phyloP scores from a whole-genome alignment of 2,888 invertebrate species.

The Cantharis rufa region DNA sequence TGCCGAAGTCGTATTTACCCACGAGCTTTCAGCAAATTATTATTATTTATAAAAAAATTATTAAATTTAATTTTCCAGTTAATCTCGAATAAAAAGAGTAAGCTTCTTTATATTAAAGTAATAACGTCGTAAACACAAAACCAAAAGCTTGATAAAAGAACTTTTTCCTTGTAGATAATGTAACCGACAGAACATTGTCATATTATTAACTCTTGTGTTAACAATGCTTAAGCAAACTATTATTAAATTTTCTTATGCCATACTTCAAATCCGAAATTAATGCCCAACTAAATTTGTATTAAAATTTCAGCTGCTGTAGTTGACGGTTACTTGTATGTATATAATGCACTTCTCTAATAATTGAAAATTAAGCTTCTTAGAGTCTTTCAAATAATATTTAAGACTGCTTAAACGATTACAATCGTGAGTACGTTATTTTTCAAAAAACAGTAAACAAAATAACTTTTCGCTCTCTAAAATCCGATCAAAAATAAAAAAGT shows the following conservation, averaged over 20 bases:
- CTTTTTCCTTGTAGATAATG: not conserved
- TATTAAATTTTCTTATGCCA: constrained; percentile 8
- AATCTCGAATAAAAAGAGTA: not conserved
- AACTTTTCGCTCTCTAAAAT: not conserved
- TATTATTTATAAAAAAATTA: not conserved
- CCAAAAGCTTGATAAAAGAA: not conserved
- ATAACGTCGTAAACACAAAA: not conserved
- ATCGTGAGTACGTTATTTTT: not conserved
- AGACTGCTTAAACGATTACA: not conserved
- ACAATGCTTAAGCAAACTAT: constrained; percentile 8
- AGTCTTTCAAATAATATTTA: not conserved
- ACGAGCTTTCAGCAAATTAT: not conserved
- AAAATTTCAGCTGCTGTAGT: not conserved
- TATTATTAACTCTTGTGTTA: constrained; percentile 9
- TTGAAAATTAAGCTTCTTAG: not conserved
- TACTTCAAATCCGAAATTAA: not conserved
- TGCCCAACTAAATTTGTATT: not conserved
- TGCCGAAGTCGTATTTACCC: not conserved
- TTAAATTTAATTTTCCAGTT: not conserved
- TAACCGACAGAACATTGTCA: not conserved
- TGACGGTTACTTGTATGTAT: not conserved
- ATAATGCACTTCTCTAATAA: not conserved
- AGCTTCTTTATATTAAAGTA: not conserved
- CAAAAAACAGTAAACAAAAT: not conserved
- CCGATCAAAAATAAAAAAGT: not conserved